These are phyloP conservation scores for Cyclargus thomasi DNA, from an alignment of 1,140 invertebrate species.

Conservation along the genomic window DNA sequence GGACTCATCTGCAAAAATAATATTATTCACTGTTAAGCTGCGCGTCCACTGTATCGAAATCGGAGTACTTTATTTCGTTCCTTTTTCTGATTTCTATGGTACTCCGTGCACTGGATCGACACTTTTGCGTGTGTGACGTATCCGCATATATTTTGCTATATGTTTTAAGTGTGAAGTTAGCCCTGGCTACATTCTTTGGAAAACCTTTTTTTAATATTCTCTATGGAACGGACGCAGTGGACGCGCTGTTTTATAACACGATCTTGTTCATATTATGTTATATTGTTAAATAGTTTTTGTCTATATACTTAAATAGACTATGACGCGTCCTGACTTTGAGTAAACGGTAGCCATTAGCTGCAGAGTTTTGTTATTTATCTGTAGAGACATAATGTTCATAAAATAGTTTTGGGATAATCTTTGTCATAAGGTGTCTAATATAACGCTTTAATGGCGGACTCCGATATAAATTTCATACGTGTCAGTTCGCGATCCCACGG, in stretches of 20 bases:
- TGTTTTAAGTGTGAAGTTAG: too few relatives aligned
- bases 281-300: neutral
- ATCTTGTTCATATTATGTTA: neutral
- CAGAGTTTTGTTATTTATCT: neutral
- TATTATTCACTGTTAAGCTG: neutral
- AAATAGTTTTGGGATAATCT: neutral
- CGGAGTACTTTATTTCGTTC: too few relatives aligned
- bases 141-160: too few relatives aligned
- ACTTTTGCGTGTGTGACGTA: too few relatives aligned
- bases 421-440: conserved; percentile 1
- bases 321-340: neutral
- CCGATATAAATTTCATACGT: neutral
- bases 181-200: too few relatives aligned
- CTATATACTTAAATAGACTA: neutral
- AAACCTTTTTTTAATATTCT: too few relatives aligned
- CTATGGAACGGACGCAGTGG: too few relatives aligned
- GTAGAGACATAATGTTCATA: neutral
- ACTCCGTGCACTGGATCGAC: too few relatives aligned
- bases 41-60: too few relatives aligned
- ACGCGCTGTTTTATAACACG: too few relatives aligned
- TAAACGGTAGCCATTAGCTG: neutral
- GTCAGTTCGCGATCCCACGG: neutral
- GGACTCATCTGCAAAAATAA: conserved; percentile 52
- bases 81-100: too few relatives aligned
- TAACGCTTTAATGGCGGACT: neutral